phyloP scores from a whole-genome alignment of 64 coral and sea anemone species.

The Stichodactyla helianthus region DNA sequence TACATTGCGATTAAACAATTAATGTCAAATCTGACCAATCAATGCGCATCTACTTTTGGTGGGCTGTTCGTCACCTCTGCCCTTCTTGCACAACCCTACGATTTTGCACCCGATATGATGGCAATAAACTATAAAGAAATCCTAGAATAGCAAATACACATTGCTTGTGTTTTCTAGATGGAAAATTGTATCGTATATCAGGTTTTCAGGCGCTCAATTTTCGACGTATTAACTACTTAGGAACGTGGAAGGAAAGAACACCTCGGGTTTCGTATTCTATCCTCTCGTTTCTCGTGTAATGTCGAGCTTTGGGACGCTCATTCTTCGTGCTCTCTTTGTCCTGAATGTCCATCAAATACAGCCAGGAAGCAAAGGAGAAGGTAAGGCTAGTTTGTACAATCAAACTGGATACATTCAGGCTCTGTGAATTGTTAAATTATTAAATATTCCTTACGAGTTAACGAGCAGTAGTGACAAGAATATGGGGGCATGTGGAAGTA shows the following conservation, averaged over 20 bases:
- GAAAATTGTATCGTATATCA: neutral
- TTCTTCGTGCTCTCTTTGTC: neutral
- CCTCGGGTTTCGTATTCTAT: no score
- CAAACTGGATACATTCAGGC: no score
- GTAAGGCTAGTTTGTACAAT: neutral
- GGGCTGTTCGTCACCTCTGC: neutral
- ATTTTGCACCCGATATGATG: neutral
- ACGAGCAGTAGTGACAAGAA: no score
- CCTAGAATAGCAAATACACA: neutral
- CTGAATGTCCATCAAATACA: neutral
- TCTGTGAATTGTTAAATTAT: no score
- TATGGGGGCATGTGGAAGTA: no score
- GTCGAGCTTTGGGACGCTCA: neutral
- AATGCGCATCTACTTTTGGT: neutral
- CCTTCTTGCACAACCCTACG: neutral
- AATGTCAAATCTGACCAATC: neutral
- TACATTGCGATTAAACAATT: neutral
- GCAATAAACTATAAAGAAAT: neutral
- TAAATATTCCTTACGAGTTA: no score
- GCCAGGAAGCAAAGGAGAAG: neutral
- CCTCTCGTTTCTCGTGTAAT: neutral
- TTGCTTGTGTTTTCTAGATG: neutral
- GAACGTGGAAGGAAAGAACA: no score
- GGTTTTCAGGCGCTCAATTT: no score
- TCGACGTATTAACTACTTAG: no score